phyloP scores from a whole-genome alignment of 1,140 invertebrate species.

The Mizuhopecten yessoensis region DNA sequence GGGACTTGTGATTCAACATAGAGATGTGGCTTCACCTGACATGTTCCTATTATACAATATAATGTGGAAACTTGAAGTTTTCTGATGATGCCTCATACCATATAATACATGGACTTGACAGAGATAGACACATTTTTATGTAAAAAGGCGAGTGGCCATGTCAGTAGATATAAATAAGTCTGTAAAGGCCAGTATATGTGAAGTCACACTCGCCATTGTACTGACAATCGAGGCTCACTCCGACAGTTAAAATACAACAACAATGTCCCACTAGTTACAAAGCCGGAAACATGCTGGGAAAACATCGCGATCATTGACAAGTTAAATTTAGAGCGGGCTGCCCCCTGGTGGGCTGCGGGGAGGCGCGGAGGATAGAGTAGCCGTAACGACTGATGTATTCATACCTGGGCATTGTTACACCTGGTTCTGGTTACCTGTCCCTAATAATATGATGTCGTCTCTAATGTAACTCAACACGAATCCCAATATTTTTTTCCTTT shows the following conservation, averaged over 20 bases:
- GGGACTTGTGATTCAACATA: too few relatives aligned
- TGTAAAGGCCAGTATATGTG: not conserved
- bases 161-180: not conserved
- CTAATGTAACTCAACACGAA: slow-evolving; percentile 38
- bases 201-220: not conserved
- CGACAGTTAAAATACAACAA: slow-evolving; percentile 13
- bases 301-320: slow-evolving; percentile 25
- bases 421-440: slow-evolving; percentile 8
- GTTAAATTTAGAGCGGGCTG: slow-evolving; percentile 23
- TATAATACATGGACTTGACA: not conserved
- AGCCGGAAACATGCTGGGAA: slow-evolving; percentile 22
- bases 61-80: too few relatives aligned
- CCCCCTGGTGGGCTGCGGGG: slow-evolving; percentile 18
- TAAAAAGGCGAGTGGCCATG: not conserved
- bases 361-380: not conserved
- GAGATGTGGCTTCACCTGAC: too few relatives aligned
- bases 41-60: too few relatives aligned
- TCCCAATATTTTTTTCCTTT: slow-evolving; percentile 29
- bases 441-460: slow-evolving; percentile 21
- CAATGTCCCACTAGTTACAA: slow-evolving; percentile 8
- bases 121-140: not conserved
- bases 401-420: slow-evolving; percentile 25
- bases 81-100: not conserved
- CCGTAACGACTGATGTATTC: not conserved
- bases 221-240: not conserved